Evolutionary conservation across 2,113 vertebrate species (phyloP), one percentile per base, ranked within the genome.

Genomic region (Corythornis madagascariensis): DNA sequence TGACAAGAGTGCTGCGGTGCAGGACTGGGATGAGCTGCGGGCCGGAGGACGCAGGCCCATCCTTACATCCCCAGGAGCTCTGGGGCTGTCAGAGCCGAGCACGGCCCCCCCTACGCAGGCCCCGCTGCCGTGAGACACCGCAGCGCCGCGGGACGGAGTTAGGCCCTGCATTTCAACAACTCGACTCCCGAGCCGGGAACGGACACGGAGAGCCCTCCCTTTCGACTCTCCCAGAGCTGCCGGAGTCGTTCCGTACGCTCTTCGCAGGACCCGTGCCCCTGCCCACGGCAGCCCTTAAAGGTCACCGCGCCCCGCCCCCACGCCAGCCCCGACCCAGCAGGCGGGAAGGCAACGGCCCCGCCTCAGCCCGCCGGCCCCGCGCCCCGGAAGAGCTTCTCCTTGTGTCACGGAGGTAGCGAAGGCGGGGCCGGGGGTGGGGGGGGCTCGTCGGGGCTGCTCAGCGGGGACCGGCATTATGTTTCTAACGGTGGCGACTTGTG

Each of bases 1-100:
- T 9, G n/a, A 21, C 1, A 8, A 7, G 15, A 4, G 5, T 1
- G 13, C n/a, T 10, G 26, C 4, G 3, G 19, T 3, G 28, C 52
- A 4, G 9, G 9, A 1, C n/a, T 11, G 13, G 2, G 19, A 4
- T 1, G 18, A 3, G 29, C 47, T 13, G 63, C 33, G 2, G 3
- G 29, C 20, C 10, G 6, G 13, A 9, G 43, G 31, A 8, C 4
- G 11, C 18, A 3, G 43, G 12, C 47, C 19, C 26, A 9, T 1
- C 35, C 16, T 57, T 35, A 1, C 1, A 16, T 21, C 24, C n/a
- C 3, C 3, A 8, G 52, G 1, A 16, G 21, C 25, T 7, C 35
- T 2, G 33, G 25, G 31, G 52, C 52, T n/a, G 29, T 3, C 40
- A 1, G 31, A 6, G 13, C 20, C 5, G 14, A 9, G 8, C 7